Conservation (phyloP, 2,888 invertebrate genomes). For the Stenodera caucasica region DNA sequence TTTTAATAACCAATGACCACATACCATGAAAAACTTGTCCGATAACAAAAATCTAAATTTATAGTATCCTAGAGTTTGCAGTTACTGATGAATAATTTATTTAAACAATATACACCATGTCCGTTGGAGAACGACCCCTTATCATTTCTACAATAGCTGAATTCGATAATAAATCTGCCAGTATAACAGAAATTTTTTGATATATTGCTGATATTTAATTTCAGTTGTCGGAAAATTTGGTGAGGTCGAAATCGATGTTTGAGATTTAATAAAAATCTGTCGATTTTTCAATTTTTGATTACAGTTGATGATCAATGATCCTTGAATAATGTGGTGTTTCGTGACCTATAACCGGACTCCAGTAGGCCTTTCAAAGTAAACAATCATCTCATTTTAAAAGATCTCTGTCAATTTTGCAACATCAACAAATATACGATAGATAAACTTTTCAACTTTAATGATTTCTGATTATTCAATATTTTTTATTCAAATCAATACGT, state of each 20-base stretch:
- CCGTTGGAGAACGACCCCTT: too few relatives aligned
- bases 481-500: too few relatives aligned
- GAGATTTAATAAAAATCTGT: not conserved
- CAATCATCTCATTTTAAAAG: not conserved
- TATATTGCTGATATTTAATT: not conserved
- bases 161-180: too few relatives aligned
- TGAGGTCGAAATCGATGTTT: not conserved
- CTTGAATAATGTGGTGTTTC: not conserved
- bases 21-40: not conserved
- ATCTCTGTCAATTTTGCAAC: constrained; percentile 1
- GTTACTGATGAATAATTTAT: too few relatives aligned
- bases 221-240: too few relatives aligned
- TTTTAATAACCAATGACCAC: not conserved
- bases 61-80: not conserved
- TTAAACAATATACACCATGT: too few relatives aligned
- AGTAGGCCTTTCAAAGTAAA: not conserved
- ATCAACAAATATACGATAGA: not conserved
- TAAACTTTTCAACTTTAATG: not conserved
- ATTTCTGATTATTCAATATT: not conserved
- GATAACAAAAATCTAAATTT: not conserved
- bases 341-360: not conserved
- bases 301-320: not conserved
- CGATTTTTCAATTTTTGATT: not conserved
- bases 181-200: too few relatives aligned
- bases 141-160: too few relatives aligned